Conservation (phyloP, 2,888 invertebrate genomes). For the Oscheius myriophilus region DNA sequence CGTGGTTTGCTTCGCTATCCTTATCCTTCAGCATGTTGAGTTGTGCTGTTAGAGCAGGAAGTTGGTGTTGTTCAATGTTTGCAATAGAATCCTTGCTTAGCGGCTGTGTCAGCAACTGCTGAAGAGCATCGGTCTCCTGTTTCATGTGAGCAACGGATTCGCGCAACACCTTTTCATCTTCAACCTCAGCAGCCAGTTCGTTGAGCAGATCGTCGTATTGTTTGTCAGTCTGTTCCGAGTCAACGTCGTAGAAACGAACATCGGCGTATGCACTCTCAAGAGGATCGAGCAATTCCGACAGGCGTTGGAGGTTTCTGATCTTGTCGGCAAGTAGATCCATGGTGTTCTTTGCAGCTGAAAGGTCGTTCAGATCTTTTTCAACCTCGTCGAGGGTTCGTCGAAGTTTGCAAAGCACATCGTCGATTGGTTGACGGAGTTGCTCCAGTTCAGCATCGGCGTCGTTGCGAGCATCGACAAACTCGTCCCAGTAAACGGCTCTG, state of each 20-base stretch:
- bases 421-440: conserved; percentile 39
- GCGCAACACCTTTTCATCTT: conserved; percentile 46
- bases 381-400: conserved; percentile 35
- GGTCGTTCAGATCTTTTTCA: conserved; percentile 33
- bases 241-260: conserved; percentile 61
- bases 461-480: conserved; percentile 54
- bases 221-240: conserved; percentile 55
- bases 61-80: conserved; percentile 28
- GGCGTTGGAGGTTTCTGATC: conserved; percentile 46
- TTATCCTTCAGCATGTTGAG: conserved; percentile 42
- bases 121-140: conserved; percentile 41
- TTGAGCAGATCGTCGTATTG: conserved; percentile 52
- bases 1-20: conserved; percentile 33
- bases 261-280: conserved; percentile 59
- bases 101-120: conserved; percentile 33
- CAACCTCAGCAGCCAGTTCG: conserved; percentile 44
- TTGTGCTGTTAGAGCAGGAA: conserved; percentile 50
- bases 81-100: conserved; percentile 16
- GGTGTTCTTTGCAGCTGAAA: conserved; percentile 34
- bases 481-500: conserved; percentile 44
- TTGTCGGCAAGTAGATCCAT: conserved; percentile 39
- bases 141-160: conserved; percentile 49
- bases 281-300: conserved; percentile 57
- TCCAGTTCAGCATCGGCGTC: conserved; percentile 51
- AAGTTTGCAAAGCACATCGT: conserved; percentile 34